These are phyloP conservation scores for Pentalonia nigronervosa DNA, from an alignment of 1,140 invertebrate genomes.

Conservation along the genomic window DNA sequence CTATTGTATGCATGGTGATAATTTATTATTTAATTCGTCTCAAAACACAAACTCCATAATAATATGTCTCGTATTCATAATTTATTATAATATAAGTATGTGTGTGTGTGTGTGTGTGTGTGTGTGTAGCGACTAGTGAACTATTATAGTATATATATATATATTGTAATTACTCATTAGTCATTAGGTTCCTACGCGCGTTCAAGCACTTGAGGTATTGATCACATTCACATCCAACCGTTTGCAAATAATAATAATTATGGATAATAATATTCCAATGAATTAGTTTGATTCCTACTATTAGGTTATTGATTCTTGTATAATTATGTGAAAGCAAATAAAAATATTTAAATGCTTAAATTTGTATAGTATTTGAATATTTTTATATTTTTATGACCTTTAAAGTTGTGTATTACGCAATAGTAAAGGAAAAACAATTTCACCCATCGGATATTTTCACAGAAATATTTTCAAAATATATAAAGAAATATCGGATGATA, in stretches of 20 bases:
- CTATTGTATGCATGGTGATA: neutral
- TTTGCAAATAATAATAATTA: neutral
- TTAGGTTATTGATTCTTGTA: neutral
- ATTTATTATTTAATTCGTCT: conserved; percentile 2
- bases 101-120: too few relatives aligned
- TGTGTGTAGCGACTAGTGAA: neutral
- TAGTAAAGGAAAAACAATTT: neutral
- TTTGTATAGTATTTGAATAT: neutral
- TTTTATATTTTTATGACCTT: neutral
- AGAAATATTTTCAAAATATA: neutral
- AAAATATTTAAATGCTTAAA: neutral
- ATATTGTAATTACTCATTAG: neutral
- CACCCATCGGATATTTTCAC: neutral
- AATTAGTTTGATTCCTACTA: neutral
- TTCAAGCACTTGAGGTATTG: neutral
- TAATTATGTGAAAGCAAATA: neutral
- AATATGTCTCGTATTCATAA: neutral
- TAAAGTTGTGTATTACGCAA: neutral
- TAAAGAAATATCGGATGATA: neutral
- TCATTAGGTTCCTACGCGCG: neutral
- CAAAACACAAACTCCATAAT: neutral
- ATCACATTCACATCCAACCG: neutral
- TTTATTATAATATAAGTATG: neutral
- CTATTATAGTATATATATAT: too few relatives aligned
- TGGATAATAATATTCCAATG: neutral